These are phyloP conservation scores for Scaptomyza flava DNA, from an alignment of 2,888 invertebrate species.

Conservation along the genomic window DNA sequence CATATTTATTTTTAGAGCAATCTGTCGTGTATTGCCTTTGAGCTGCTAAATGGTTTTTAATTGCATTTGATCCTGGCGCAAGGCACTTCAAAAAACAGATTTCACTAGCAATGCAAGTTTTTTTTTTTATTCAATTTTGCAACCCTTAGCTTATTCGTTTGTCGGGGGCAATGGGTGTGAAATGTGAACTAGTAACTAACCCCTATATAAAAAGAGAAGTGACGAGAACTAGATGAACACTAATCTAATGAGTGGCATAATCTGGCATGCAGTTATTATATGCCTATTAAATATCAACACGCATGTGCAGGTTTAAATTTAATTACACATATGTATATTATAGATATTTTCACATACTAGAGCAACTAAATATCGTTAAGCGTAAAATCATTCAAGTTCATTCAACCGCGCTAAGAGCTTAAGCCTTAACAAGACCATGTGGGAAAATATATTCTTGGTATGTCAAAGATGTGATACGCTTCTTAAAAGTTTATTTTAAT, in stretches of 20 bases:
- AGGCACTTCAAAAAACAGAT: slow-evolving; percentile 57
- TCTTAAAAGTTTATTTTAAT: no score
- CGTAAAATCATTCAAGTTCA: slow-evolving; percentile 40
- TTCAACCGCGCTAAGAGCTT: slow-evolving; percentile 43
- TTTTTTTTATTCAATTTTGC: slow-evolving; percentile 39
- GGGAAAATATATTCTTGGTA: not conserved
- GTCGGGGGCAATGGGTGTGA: slow-evolving; percentile 55
- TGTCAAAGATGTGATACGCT: not conserved
- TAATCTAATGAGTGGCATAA: slow-evolving; percentile 11
- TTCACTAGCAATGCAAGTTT: slow-evolving; percentile 25
- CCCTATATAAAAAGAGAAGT: slow-evolving; percentile 13
- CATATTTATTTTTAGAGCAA: slow-evolving; percentile 49
- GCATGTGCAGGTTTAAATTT: not conserved
- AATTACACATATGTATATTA: no score
- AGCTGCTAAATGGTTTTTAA: slow-evolving; percentile 76
- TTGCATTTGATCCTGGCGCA: slow-evolving; percentile 59
- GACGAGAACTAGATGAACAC: not conserved
- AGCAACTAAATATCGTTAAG: not conserved
- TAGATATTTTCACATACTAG: no score
- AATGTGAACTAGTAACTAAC: slow-evolving; percentile 45
- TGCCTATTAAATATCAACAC: not conserved
- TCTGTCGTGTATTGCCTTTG: slow-evolving; percentile 52
- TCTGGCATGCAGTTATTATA: slow-evolving; percentile 4
- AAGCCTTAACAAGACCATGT: not conserved
- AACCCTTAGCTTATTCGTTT: slow-evolving; percentile 66